Evolutionary conservation across 2,113 vertebrate genomes (phyloP), one percentile per base, ranked within the genome.

Genomic region (Antennarius striatus): DNA sequence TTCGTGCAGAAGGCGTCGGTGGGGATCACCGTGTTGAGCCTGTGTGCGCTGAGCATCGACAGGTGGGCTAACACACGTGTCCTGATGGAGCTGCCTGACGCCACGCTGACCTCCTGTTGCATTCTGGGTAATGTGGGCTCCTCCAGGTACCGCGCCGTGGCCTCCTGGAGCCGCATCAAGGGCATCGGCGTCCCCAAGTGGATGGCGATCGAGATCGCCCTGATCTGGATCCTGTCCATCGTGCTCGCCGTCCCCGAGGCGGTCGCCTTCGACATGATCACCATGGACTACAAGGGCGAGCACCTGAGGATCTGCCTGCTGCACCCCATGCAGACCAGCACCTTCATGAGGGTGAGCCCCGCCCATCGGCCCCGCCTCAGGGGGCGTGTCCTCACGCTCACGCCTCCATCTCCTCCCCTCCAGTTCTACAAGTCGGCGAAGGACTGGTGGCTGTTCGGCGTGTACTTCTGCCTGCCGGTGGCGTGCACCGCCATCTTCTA

Each of bases 1-100:
- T 99, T 99, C 87, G 93, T 99, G 78, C 98, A 99, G 77, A 99
- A 99, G 68, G 92, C 95, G 1, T 98, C 96, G 0, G 95, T 99
- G 81, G 98, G 98, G 39, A 99, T 99, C 87, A 99, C 96, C 11
- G 96, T 98, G 82, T 79, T 99, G 73, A 99, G 98, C 83, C 92
- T 99, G 42, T 99, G 98, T 53, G 97, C 97, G 55, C 90, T 99
- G 75, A 99, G 97, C 74, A 98, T 99, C 63, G 98, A 99, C 84
- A 98, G 98, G 97, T 39, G 32, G 36, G 30, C n/a, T n/a, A n/a
- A n/a, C n/a, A n/a, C n/a, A n/a, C 32, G 32, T 36, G 17, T 16
- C n/a, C 17, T 49, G 15, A 49, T 14, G 15, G 14, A 49, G 32
- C 32, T 36, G 4, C 2, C 1, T 2, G 32, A 47, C 2, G 32